Conservation (phyloP, 2,888 invertebrate species). For the Callimorpha dominula region DNA sequence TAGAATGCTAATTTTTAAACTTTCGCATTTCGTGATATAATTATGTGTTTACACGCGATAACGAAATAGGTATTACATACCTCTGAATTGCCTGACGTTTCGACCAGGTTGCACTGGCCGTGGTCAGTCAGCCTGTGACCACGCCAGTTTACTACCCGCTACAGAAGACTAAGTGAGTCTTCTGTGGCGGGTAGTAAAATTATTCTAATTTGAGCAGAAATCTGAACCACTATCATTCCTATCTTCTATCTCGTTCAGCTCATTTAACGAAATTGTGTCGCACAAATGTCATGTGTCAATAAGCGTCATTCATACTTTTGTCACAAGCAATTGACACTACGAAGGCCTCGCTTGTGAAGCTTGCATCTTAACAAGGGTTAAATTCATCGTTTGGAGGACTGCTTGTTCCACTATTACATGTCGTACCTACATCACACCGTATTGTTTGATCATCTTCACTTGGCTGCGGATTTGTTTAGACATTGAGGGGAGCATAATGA, state of each 20-base stretch:
- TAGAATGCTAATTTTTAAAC: no score
- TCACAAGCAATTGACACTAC: neutral
- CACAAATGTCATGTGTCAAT: neutral
- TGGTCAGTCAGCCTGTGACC: no score
- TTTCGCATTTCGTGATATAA: no score
- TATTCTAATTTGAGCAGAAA: no score
- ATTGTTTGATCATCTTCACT: conserved; percentile 3
- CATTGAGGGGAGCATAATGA: neutral
- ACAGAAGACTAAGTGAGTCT: no score
- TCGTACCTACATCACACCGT: conserved; percentile 3
- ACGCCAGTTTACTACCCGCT: no score
- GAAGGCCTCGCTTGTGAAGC: neutral
- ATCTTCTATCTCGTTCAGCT: neutral
- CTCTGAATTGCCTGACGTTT: no score
- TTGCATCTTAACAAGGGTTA: neutral
- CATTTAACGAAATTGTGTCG: neutral
- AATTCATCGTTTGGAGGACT: neutral
- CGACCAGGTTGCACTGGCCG: no score
- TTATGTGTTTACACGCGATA: no score
- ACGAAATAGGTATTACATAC: no score
- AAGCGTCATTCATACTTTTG: neutral
- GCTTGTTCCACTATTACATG: neutral
- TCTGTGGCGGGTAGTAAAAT: no score
- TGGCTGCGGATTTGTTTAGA: conserved; percentile 1
- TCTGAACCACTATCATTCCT: no score